Percentiles rank a stretch among this genome's conserved stretches.
Conservation (phyloP, 2,797 vertebrate species). For the Pteropus rufus region DNA sequence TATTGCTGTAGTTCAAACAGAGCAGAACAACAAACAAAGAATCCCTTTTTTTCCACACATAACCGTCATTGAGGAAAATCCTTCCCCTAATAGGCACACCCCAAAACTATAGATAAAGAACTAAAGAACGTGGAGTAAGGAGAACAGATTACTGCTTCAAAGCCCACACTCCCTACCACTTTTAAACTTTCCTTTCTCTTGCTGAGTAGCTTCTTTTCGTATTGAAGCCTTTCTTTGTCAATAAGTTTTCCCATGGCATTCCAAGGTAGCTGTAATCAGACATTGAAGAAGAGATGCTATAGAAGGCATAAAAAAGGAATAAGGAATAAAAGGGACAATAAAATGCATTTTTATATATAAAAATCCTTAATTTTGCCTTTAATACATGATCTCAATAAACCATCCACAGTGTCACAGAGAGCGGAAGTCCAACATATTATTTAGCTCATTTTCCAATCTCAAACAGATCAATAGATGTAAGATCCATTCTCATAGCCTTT, state of each 20-base stretch:
- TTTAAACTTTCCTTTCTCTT: background rate
- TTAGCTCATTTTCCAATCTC: constrained; percentile 37
- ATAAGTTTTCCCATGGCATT: background rate
- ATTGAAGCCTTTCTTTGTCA: background rate
- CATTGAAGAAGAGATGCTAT: background rate
- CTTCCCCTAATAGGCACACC: background rate
- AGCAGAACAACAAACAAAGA: constrained; percentile 33
- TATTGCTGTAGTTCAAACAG: constrained; percentile 50
- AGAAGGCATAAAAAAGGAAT: background rate
- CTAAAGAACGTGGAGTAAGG: background rate
- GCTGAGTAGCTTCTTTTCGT: constrained; percentile 16
- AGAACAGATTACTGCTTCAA: constrained; percentile 48
- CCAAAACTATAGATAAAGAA: constrained; percentile 56
- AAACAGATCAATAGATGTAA: constrained; percentile 39
- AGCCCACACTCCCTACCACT: background rate
- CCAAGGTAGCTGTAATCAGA: background rate
- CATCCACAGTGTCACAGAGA: background rate
- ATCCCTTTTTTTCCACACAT: constrained; percentile 18
- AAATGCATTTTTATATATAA: constrained; percentile 5
- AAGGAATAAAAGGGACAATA: background rate
- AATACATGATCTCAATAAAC: constrained; percentile 1
- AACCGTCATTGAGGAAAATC: constrained; percentile 17
- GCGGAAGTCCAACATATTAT: background rate
- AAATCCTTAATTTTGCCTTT: constrained; percentile 26
- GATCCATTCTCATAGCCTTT: constrained; percentile 49